A percentile compares a stretch with the other conserved stretches of the same genome.
phyloP scores from a whole-genome alignment of 2,113 vertebrate genomes.

The Echinops telfairi region DNA sequence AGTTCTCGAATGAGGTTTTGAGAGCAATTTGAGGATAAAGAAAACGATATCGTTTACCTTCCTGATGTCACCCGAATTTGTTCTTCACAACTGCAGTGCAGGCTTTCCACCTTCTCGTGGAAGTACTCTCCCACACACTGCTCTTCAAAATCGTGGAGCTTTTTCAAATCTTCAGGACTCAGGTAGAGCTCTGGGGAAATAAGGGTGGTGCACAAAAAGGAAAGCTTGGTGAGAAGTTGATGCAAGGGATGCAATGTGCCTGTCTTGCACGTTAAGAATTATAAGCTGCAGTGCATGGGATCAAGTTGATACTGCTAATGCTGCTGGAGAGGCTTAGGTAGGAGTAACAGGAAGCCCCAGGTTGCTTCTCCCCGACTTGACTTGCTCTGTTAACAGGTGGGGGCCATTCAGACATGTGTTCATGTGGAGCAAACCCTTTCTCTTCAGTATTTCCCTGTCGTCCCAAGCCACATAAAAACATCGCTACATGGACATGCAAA shows the following conservation, averaged over 20 bases:
- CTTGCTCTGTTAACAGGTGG: background rate
- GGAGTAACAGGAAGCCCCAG: background rate
- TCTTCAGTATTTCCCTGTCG: background rate
- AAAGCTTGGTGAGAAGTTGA: too few relatives aligned
- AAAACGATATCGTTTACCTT: slow-evolving; percentile 86
- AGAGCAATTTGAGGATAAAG: background rate
- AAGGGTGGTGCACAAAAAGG: background rate
- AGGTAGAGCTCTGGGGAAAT: slow-evolving; percentile 92
- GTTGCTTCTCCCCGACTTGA: background rate
- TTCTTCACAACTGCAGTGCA: slow-evolving; percentile 89
- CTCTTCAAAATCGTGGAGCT: slow-evolving; percentile 96
- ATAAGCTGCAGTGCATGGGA: background rate
- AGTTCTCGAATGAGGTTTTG: background rate
- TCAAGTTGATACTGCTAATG: background rate
- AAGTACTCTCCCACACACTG: slow-evolving; percentile 94
- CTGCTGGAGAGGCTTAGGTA: rapidly evolving
- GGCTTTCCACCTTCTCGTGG: slow-evolving; percentile 90
- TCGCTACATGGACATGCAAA: background rate
- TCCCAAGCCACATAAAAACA: background rate
- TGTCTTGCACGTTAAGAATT: background rate
- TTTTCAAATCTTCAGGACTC: slow-evolving; percentile 94
- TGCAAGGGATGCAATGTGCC: too few relatives aligned
- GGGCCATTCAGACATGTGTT: background rate
- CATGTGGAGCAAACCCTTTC: background rate
- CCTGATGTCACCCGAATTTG: slow-evolving; percentile 92